Conservation (phyloP, 2,888 invertebrate genomes). For the Sinodicranocentrus sp. region DNA sequence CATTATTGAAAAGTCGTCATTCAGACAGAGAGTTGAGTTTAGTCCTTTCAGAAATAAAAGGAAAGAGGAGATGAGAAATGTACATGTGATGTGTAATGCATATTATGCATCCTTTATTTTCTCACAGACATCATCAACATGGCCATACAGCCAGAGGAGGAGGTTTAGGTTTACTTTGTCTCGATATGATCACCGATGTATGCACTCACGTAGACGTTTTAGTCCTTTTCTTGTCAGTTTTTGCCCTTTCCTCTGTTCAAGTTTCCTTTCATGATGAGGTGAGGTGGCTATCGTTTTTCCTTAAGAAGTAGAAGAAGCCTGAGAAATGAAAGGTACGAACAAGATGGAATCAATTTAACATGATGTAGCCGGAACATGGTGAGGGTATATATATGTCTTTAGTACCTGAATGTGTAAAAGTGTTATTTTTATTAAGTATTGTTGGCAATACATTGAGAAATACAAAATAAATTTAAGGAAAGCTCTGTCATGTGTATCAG, state of each 20-base stretch:
- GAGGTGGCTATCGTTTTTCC: neutral
- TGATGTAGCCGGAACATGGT: neutral
- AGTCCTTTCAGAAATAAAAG: too few relatives aligned
- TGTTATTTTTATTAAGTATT: too few relatives aligned
- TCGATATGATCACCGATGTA: neutral
- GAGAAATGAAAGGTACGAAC: constrained; percentile 1
- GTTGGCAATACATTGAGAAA: too few relatives aligned
- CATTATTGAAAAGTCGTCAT: constrained; percentile 7
- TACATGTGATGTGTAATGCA: neutral
- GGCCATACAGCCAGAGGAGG: neutral
- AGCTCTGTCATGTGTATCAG: too few relatives aligned
- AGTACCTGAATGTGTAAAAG: neutral
- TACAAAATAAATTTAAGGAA: neutral
- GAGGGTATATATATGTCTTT: neutral
- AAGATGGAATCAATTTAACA: neutral
- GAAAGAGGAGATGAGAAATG: too few relatives aligned
- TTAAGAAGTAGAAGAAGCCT: constrained; percentile 4
- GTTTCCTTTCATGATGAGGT: constrained; percentile 22
- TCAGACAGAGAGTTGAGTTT: neutral
- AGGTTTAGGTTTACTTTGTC: neutral
- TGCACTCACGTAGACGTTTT: neutral
- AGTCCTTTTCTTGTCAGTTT: constrained; percentile 1
- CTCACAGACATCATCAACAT: neutral
- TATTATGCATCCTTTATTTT: neutral
- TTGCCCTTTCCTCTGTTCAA: constrained; percentile 8